phyloP scores from a whole-genome alignment of 2,888 invertebrate genomes.

The Trypoxylon attenuatum region DNA sequence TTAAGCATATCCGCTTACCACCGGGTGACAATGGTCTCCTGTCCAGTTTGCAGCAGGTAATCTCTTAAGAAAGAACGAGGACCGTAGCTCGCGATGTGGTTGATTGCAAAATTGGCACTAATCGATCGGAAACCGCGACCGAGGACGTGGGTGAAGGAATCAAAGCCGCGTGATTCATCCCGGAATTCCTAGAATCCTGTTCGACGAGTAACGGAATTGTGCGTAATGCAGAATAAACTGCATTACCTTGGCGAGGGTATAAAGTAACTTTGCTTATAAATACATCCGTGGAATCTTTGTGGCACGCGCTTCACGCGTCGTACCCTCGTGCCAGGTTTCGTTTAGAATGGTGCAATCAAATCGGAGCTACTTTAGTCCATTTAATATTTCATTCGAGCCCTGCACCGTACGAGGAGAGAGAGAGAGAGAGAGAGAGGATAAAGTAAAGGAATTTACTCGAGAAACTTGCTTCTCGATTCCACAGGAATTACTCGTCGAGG shows the following conservation, averaged over 20 bases:
- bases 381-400: conserved; percentile 7
- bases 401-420: not conserved
- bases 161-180: not conserved
- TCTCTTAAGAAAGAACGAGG: not conserved
- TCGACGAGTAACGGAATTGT: not conserved
- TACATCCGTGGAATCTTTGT: too few species aligned
- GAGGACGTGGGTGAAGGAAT: not conserved
- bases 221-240: not conserved
- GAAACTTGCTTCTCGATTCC: too few species aligned
- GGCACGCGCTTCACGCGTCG: too few species aligned
- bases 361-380: conserved; percentile 21
- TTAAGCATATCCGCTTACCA: conserved; percentile 77
- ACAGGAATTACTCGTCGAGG: conserved; percentile 77
- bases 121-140: not conserved
- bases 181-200: not conserved
- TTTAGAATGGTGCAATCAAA: conserved; percentile 39
- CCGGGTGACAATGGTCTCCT: conserved; percentile 66
- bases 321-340: conserved; percentile 14
- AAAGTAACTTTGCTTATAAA: too few species aligned
- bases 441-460: not conserved
- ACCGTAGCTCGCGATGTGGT: not conserved
- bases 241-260: not conserved
- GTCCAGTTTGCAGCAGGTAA: conserved; percentile 73
- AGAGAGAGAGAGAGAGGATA: too few species aligned
- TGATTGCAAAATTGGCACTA: not conserved